Percentiles rank a stretch among this genome's conserved stretches.
phyloP scores from a whole-genome alignment of 2,797 vertebrate genomes.

The Arnoldichthys spilopterus region DNA sequence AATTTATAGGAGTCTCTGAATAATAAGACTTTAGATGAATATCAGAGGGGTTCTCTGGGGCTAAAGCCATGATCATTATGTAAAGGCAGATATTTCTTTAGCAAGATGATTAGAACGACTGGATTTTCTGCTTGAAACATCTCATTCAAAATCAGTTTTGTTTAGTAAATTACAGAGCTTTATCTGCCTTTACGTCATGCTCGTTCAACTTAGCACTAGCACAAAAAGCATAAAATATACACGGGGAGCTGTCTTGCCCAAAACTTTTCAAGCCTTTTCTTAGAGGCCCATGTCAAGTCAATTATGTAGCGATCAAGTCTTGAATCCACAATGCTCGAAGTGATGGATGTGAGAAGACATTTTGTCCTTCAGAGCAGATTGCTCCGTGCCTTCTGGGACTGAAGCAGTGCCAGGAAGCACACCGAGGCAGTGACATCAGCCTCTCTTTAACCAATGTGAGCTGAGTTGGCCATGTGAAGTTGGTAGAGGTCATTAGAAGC shows the following conservation, averaged over 20 bases:
- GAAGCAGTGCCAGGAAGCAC: constrained; percentile 57
- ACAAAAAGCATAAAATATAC: neutral
- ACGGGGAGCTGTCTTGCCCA: neutral
- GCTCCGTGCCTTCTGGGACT: constrained; percentile 44
- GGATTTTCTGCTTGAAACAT: neutral
- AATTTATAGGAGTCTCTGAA: no score
- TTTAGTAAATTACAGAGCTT: neutral
- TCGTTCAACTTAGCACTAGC: neutral
- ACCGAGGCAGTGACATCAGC: constrained; percentile 53
- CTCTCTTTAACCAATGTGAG: constrained; percentile 64
- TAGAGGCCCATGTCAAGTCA: constrained; percentile 24
- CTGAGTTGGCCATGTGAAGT: constrained; percentile 56
- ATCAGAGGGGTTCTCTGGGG: no score
- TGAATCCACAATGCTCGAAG: constrained; percentile 37
- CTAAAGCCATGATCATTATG: no score
- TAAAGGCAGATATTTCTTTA: neutral
- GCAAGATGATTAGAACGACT: neutral
- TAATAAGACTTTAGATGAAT: no score
- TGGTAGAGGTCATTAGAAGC: constrained; percentile 33
- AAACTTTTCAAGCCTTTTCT: neutral
- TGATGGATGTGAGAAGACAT: constrained; percentile 46
- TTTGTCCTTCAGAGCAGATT: constrained; percentile 64
- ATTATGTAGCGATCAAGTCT: constrained; percentile 45
- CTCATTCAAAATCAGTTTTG: neutral
- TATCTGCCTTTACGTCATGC: neutral